A percentile compares a stretch with the other conserved stretches of the same genome.
These are phyloP conservation scores for Oreochromis spilurus DNA, from an alignment of 2,113 vertebrate genomes.

Conservation along the genomic window DNA sequence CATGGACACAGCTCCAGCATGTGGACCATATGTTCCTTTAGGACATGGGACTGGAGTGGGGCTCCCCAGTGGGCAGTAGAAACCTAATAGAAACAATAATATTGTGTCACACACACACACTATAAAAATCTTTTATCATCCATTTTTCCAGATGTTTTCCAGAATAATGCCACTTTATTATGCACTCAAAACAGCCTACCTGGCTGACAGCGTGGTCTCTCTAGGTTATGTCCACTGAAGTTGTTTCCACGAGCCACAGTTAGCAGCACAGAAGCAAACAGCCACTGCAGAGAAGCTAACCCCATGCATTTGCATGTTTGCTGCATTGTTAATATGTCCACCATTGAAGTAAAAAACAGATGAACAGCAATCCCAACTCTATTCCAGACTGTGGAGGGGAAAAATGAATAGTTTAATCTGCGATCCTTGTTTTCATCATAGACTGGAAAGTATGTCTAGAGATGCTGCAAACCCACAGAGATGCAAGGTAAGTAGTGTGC, in stretches of 20 bases:
- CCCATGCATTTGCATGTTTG: background rate
- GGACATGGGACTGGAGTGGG: constrained; percentile 70
- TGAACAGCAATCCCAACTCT: background rate
- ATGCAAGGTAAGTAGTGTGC: background rate
- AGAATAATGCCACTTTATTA: background rate
- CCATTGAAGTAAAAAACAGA: background rate
- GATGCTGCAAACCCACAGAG: background rate
- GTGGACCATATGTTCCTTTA: constrained; percentile 76
- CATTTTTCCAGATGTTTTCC: background rate
- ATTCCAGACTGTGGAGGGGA: background rate
- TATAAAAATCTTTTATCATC: background rate
- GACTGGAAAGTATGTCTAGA: background rate
- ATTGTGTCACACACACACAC: background rate
- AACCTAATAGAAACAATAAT: constrained; percentile 63
- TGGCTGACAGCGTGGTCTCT: constrained; percentile 49
- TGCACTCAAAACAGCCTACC: constrained; percentile 48
- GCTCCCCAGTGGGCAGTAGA: constrained; percentile 70
- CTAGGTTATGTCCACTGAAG: constrained; percentile 6
- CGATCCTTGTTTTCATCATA: background rate
- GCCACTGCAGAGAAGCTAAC: constrained; percentile 18
- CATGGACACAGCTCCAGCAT: constrained; percentile 2
- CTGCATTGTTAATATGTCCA: background rate
- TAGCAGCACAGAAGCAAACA: background rate
- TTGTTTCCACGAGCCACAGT: constrained; percentile 19
- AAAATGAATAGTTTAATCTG: background rate